Evolutionary conservation across 2,113 vertebrate species (phyloP).

Genomic region (Condylura cristata): DNA sequence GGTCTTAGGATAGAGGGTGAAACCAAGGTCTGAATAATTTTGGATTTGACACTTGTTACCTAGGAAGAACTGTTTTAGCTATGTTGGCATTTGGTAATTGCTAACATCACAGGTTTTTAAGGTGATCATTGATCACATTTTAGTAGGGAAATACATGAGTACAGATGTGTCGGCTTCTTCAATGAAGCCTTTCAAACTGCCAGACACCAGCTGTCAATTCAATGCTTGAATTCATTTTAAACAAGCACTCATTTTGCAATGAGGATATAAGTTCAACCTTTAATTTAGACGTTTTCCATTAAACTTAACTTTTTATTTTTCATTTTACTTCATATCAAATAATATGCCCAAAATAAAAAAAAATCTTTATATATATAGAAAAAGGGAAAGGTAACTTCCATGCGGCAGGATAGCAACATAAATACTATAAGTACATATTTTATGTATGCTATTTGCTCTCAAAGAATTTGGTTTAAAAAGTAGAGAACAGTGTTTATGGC

Average conservation of each 20-base stretch:
- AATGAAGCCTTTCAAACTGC: background rate
- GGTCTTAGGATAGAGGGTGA: background rate
- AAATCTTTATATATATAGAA: conserved; percentile 11
- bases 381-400: background rate
- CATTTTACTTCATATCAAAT: background rate
- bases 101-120: background rate
- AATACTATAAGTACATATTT: background rate
- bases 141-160: background rate
- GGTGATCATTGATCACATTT: background rate
- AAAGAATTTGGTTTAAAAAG: conserved; percentile 24
- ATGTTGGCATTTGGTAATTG: background rate
- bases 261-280: background rate
- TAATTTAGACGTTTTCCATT: background rate
- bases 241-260: background rate
- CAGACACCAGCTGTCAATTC: background rate
- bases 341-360: conserved; percentile 31
- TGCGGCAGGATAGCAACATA: background rate
- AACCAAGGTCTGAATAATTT: background rate
- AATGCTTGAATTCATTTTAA: background rate
- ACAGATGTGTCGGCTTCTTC: background rate
- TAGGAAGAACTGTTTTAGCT: background rate
- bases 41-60: background rate
- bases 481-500: background rate
- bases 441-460: background rate
- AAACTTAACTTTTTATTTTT: conserved; percentile 19